phyloP scores from a whole-genome alignment of 2,888 invertebrate genomes.

The Platycheirus albimanus region DNA sequence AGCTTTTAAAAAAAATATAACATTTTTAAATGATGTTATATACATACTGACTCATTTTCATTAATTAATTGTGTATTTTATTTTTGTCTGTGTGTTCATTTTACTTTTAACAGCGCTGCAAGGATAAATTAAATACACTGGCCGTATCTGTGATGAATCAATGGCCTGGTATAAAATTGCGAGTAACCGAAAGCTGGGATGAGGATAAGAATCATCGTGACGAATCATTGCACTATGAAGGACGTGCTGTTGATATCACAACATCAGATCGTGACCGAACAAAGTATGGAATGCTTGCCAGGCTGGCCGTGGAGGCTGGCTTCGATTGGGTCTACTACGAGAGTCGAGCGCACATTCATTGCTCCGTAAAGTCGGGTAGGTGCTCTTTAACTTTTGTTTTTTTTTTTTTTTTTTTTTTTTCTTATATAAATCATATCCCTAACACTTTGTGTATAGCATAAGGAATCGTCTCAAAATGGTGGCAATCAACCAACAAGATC shows the following conservation, averaged over 20 bases:
- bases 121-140: slow-evolving; percentile 96
- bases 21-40: too few relatives aligned
- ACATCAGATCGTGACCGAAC: slow-evolving; percentile 96
- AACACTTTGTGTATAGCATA: not conserved
- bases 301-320: slow-evolving; percentile 97
- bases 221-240: slow-evolving; percentile 97
- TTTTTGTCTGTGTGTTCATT: slow-evolving; percentile 29
- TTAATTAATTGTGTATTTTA: slow-evolving; percentile 40
- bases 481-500: slow-evolving; percentile 68
- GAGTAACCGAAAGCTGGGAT: slow-evolving; percentile 98
- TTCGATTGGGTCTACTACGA: slow-evolving; percentile 99
- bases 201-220: slow-evolving; percentile 89
- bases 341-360: slow-evolving; percentile 96
- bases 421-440: slow-evolving; percentile 66
- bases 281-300: slow-evolving; percentile 97
- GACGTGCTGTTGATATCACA: slow-evolving; percentile 97
- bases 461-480: slow-evolving; percentile 57
- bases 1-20: slow-evolving; percentile 24
- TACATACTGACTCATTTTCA: not conserved
- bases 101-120: slow-evolving; percentile 91
- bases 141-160: slow-evolving; percentile 99
- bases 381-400: slow-evolving; percentile 70
- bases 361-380: slow-evolving; percentile 98
- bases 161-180: slow-evolving; percentile 96
- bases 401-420: too few relatives aligned